phyloP scores from a whole-genome alignment of 2,797 vertebrate genomes.

The Echeneis naucrates region DNA sequence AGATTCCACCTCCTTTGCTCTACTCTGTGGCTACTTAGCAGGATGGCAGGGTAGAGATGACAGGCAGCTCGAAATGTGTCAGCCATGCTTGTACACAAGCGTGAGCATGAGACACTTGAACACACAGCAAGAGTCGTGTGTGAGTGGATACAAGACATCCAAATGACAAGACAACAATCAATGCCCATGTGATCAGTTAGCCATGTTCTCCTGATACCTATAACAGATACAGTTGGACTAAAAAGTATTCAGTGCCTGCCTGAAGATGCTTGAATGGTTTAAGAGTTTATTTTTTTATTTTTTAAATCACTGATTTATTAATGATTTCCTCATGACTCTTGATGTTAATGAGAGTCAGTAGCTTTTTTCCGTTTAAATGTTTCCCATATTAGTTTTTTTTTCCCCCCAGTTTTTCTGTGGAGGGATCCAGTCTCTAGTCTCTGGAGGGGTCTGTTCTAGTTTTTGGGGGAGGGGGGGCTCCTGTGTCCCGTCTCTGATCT shows the following conservation, averaged over 20 bases:
- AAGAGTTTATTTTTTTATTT: background rate
- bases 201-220: background rate
- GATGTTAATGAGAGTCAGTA: no score
- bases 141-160: background rate
- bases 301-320: background rate
- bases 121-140: constrained; percentile 10
- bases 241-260: background rate
- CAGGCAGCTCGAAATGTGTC: constrained; percentile 44
- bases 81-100: constrained; percentile 10
- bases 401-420: no score
- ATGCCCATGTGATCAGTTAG: background rate
- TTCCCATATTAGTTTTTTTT: no score
- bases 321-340: background rate
- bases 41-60: constrained; percentile 58
- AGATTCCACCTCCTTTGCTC: constrained; percentile 70
- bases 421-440: no score
- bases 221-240: background rate
- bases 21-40: constrained; percentile 65
- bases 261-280: background rate
- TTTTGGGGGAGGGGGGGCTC: no score
- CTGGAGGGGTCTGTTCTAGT: no score
- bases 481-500: no score
- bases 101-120: constrained; percentile 9
- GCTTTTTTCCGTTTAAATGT: no score
- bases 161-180: background rate